A percentile compares a stretch with the other conserved stretches of the same genome.
phyloP scores from a whole-genome alignment of 2,888 invertebrate genomes.

The Heliconius aoede region DNA sequence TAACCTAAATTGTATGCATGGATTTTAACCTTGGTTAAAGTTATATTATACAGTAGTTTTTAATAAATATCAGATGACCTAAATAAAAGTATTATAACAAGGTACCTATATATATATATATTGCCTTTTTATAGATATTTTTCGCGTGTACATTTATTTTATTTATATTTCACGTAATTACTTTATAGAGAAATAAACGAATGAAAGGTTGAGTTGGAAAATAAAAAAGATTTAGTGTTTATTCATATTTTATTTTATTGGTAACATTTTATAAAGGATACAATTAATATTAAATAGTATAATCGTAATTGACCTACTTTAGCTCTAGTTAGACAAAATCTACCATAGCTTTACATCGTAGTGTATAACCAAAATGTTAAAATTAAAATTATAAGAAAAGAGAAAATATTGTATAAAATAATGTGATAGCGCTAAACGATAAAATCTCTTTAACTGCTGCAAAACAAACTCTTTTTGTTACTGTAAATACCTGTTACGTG shows the following conservation, averaged over 20 bases:
- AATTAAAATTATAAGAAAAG: neutral
- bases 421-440: neutral
- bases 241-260: no score
- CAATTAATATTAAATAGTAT: neutral
- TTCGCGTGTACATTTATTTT: no score
- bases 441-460: constrained; percentile 4
- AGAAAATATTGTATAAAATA: neutral
- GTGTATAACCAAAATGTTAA: neutral
- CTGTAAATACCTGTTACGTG: constrained; percentile 3
- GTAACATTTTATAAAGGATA: no score
- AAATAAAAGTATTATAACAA: neutral
- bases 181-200: neutral
- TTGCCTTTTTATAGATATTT: neutral
- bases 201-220: neutral
- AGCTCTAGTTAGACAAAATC: neutral
- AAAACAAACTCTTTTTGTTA: constrained; percentile 8
- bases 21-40: neutral
- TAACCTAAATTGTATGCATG: neutral
- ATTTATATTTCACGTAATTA: no score
- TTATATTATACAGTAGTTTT: neutral
- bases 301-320: neutral
- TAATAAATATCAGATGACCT: neutral
- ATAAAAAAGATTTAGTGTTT: neutral
- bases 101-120: no score
- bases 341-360: neutral